Percentiles rank a stretch among this genome's conserved stretches.
phyloP scores from a whole-genome alignment of 2,888 invertebrate genomes.

The Lepidochitona cinerea region DNA sequence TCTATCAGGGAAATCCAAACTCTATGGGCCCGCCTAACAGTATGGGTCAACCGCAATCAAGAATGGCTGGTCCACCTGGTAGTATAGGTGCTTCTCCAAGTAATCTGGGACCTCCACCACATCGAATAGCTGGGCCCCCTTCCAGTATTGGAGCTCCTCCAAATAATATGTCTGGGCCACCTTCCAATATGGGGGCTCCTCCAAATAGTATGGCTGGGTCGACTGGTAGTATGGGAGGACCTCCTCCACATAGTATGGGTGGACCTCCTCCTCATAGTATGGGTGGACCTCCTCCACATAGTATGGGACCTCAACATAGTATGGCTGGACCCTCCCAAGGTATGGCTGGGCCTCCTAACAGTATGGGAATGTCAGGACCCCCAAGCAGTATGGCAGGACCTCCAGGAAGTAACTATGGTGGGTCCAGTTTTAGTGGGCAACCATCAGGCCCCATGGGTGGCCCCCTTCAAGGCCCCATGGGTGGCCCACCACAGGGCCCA shows the following conservation, averaged over 20 bases:
- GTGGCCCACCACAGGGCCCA: no score
- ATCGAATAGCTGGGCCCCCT: conserved; percentile 21
- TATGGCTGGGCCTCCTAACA: conserved; percentile 13
- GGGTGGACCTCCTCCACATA: conserved; percentile 10
- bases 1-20: no score
- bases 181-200: conserved; percentile 9
- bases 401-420: conserved; percentile 7
- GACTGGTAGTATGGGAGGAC: conserved; percentile 10
- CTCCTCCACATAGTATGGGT: conserved; percentile 6
- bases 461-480: conserved; percentile 19
- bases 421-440: conserved; percentile 27
- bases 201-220: not conserved
- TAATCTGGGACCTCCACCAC: conserved; percentile 33
- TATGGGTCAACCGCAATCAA: not conserved
- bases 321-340: conserved; percentile 8
- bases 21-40: no score
- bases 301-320: not conserved
- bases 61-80: not conserved
- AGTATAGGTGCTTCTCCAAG: not conserved
- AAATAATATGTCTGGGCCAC: conserved; percentile 18
- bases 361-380: no score
- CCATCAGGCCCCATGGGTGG: conserved; percentile 27
- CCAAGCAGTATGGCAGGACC: conserved; percentile 18
- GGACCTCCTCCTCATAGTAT: conserved; percentile 13
- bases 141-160: conserved; percentile 23